Conservation (phyloP, 2,888 invertebrate genomes). For the Eupithecia insigniata region DNA sequence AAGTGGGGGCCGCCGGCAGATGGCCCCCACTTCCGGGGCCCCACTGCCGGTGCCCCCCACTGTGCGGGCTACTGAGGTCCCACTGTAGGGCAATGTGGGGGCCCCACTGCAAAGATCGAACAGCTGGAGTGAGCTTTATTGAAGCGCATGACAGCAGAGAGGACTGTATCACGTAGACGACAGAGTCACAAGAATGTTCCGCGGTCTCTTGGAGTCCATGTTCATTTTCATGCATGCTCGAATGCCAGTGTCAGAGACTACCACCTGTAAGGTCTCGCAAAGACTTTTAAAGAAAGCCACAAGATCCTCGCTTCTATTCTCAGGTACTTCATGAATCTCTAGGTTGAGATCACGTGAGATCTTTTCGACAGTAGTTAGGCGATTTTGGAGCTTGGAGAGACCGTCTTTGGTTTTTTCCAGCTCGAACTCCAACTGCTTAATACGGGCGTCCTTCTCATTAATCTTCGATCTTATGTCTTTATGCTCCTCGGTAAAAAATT, state of each 20-base stretch:
- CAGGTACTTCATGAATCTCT: constrained; percentile 38
- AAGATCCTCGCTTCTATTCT: constrained; percentile 28
- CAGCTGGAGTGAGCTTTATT: no score
- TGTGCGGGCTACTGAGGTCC: no score
- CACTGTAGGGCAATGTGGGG: no score
- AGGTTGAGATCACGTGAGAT: constrained; percentile 31
- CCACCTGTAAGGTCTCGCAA: constrained; percentile 23
- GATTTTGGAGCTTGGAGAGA: constrained; percentile 16
- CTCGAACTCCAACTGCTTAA: constrained; percentile 12
- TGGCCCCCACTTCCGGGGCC: no score
- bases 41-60: no score
- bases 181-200: constrained; percentile 27
- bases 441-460: not conserved
- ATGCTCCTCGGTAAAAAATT: constrained; percentile 30
- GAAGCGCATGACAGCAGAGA: no score
- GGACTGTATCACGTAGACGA: constrained; percentile 8
- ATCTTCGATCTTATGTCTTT: constrained; percentile 9
- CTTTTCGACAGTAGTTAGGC: constrained; percentile 26
- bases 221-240: constrained; percentile 31
- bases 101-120: no score
- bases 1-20: no score
- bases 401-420: not conserved
- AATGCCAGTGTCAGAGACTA: constrained; percentile 22
- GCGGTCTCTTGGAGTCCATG: constrained; percentile 27
- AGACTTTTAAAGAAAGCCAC: constrained; percentile 27